Evolutionary conservation across 1,140 invertebrate genomes (phyloP), one percentile per base, ranked within the genome.

Genomic region (Medauroidea extradentata): DNA sequence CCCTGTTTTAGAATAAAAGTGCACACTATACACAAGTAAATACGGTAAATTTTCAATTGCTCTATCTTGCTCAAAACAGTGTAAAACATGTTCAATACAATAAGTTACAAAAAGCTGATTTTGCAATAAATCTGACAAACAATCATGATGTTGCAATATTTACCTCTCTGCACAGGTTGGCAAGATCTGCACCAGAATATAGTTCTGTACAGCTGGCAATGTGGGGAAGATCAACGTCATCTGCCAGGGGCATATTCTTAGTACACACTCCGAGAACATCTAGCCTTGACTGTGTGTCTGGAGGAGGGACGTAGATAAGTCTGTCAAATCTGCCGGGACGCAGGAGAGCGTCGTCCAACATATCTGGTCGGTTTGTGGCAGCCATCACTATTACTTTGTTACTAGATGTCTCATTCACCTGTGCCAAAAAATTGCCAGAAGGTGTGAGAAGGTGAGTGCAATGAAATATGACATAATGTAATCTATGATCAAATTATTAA

Each of bases 171-270:
- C 87, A 89, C 0, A 91, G 67, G 66, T 83, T 83, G 57, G 85
- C 79, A 41, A 91, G 69, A 71, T 94, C 91, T 16, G 91, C 91
- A 19, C 91, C 91, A 3, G 90, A 91, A 71, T 83, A 91, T 18
- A 76, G 73, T 27, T 84, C 75, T 1, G 89, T 91, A 46, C 59
- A 69, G 0, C 68, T 63, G 1, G 87, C 85, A 41, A 93, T 68
- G 16, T 71, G 62, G 21, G 78, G 70, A 0, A 88, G 67, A 66
- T 85, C 74, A 0, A 90, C 79, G 71, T 83, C 76, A 13, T 78
- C 73, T 38, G 71, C 72, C 14, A 85, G 70, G 11, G 84, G 84
- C 80, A 86, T 89, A 60, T 81, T 82, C 27, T 71, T 68, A 2
- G 83, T 69, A 34, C 82, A 75, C 21, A 85, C 74, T 57, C 80